Base-by-base conservation (phyloP, 2,797 vertebrate genomes). In the Cynopterus sphinx region DNA sequence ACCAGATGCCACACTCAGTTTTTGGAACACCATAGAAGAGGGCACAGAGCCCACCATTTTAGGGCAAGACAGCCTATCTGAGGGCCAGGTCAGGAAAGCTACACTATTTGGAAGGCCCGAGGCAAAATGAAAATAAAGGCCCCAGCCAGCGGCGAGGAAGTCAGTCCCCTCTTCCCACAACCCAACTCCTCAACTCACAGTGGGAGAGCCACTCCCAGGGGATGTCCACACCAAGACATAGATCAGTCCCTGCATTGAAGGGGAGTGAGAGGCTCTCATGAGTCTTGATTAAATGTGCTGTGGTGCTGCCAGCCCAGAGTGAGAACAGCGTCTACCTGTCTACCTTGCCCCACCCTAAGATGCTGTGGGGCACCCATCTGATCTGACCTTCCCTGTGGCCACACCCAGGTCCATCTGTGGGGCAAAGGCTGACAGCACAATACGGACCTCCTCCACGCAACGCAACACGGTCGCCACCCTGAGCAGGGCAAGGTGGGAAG, bases 1-100 rank as follows among this genome's bases (percentile, higher is more conserved):
- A n/a, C 63, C 59, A 15, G 43, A 70, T 12, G 5, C 63, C 53
- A 28, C 33, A 8, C 39, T 9, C 15, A 13, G 9, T n/a, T 6
- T 6, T 31, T 26, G 21, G 33, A 70, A 21, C 26, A 74, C 41
- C 11, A 2, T 26, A 13, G 22, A 8, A 24, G 33, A 65, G 26
- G 9, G 36, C 5, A 17, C 5, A 22, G 10, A 39, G 10, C 6
- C 15, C 31, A 15, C 5, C 7, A 12, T 4, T 6, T 16, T 11
- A 15, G 21, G 12, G 26, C 10, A 33, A 9, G 7, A 81, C 26
- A 79, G 15, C 11, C 57, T 33, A 51, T 10, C n/a, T 59, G 31
- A 49, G 33, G 22, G 9, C 10, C 15, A 49, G 49, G 49, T 53
- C 13, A 31, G 5, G 21, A n/a, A 17, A 73, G 51, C 46, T 8